phyloP scores from a whole-genome alignment of 2,888 invertebrate species.

The Corbicula japonica region DNA sequence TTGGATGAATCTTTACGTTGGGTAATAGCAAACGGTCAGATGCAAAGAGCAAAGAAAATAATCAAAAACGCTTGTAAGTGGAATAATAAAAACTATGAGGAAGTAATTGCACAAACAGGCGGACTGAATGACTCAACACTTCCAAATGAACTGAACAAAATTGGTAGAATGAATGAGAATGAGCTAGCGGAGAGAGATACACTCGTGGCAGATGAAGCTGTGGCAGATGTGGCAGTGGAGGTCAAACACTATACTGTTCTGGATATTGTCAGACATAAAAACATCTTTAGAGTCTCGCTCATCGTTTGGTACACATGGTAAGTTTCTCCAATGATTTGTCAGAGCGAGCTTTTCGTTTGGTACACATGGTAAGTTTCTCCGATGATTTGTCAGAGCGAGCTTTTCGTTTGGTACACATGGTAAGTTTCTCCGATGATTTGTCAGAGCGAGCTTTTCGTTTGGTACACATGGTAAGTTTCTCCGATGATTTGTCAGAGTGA shows the following conservation, averaged over 20 bases:
- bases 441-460: no score
- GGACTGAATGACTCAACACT: constrained; percentile 23
- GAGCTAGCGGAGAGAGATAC: neutral
- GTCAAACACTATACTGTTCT: constrained; percentile 54
- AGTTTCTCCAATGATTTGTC: no score
- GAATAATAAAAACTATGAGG: constrained; percentile 65
- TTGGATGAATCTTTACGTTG: constrained; percentile 76
- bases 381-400: no score
- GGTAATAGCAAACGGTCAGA: constrained; percentile 72
- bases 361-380: no score
- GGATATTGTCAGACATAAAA: constrained; percentile 64
- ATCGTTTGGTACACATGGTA: constrained; percentile 65
- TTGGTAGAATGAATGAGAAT: neutral
- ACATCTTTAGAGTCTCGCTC: constrained; percentile 59
- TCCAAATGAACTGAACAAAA: constrained; percentile 7
- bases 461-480: no score
- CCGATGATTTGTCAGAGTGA: no score
- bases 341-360: no score
- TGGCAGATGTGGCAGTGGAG: constrained; percentile 1
- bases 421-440: no score
- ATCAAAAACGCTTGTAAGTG: constrained; percentile 70
- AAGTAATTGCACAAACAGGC: constrained; percentile 30
- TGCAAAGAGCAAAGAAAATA: constrained; percentile 60
- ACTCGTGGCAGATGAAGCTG: neutral
- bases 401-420: no score